A percentile compares a stretch with the other conserved stretches of the same genome.
These are phyloP conservation scores for Phalacrocorax aristotelis DNA, from an alignment of 2,113 vertebrate genomes.

Conservation along the genomic window DNA sequence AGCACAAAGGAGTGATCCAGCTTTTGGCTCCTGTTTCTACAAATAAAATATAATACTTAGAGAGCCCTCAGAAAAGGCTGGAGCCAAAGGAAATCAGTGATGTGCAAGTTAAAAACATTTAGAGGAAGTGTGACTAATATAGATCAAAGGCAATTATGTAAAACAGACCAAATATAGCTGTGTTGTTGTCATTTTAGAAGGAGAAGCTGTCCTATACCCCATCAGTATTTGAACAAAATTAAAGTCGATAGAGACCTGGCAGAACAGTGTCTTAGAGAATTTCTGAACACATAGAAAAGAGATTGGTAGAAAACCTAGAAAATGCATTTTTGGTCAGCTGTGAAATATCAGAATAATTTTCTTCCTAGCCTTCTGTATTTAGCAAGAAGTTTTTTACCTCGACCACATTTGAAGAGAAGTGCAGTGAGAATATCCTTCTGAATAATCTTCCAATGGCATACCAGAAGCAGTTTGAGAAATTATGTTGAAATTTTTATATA, in stretches of 20 bases:
- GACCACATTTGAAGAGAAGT: neutral
- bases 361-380: neutral
- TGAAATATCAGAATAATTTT: neutral
- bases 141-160: neutral
- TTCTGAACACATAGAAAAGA: neutral
- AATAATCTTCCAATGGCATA: neutral
- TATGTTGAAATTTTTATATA: neutral
- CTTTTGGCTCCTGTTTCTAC: neutral
- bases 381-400: neutral
- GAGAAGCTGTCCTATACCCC: neutral
- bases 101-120: neutral
- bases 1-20: neutral
- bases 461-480: neutral
- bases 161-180: neutral
- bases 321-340: neutral
- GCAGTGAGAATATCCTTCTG: neutral
- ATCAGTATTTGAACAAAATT: neutral
- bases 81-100: neutral
- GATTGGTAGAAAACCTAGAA: neutral
- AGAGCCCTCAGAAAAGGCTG: neutral
- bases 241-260: neutral
- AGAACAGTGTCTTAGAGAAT: neutral
- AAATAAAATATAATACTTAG: neutral
- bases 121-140: neutral
- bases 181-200: neutral